phyloP scores from a whole-genome alignment of 2,888 invertebrate species.

The Sialis lutaria region DNA sequence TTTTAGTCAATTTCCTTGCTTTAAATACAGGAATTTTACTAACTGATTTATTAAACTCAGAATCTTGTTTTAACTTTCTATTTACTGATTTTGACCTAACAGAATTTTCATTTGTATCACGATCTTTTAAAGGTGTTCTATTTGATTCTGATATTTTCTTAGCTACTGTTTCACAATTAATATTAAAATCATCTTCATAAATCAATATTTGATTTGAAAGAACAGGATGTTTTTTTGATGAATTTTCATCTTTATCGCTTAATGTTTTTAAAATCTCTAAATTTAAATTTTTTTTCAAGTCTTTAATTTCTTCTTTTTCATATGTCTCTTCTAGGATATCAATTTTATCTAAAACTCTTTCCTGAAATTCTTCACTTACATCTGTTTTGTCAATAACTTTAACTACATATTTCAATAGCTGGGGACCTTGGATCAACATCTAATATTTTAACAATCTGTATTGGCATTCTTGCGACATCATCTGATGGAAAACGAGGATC shows the following conservation, averaged over 20 bases:
- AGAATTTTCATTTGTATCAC: slow-evolving; percentile 15
- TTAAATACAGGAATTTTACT: slow-evolving; percentile 20
- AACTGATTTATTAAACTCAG: no score
- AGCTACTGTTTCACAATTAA: no score
- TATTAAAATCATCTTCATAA: no score
- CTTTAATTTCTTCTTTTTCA: neutral
- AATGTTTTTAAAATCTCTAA: no score
- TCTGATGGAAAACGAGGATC: slow-evolving; percentile 32
- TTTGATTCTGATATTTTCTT: no score
- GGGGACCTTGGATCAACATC: slow-evolving; percentile 36
- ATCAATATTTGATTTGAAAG: no score
- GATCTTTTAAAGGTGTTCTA: slow-evolving; percentile 18
- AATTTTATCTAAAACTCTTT: neutral
- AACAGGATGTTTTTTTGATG: no score
- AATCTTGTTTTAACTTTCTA: no score
- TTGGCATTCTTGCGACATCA: slow-evolving; percentile 32
- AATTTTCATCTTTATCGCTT: no score
- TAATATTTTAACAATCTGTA: slow-evolving; percentile 10
- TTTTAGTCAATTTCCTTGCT: slow-evolving; percentile 9
- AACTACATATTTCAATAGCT: slow-evolving; percentile 26
- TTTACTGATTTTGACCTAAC: slow-evolving; percentile 11
- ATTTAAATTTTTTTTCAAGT: no score
- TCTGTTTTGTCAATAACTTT: slow-evolving; percentile 8
- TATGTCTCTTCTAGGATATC: neutral
- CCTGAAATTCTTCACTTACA: no score